phyloP scores from a whole-genome alignment of 1,140 invertebrate species.

The Caenorhabditis brenneri region DNA sequence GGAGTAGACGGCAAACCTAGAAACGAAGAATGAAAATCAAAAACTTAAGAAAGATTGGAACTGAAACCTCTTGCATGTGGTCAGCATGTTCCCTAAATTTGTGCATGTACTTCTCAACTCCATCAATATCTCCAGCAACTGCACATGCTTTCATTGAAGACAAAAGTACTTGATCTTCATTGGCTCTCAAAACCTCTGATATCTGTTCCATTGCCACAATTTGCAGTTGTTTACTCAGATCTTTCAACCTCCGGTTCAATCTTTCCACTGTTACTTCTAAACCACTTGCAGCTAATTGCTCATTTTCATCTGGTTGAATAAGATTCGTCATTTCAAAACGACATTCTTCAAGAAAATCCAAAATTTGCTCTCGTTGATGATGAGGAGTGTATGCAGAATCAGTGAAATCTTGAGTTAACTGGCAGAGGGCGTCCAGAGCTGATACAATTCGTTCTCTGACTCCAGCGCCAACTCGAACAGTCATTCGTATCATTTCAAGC shows the following conservation, averaged over 20 bases:
- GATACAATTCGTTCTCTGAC: slow-evolving; percentile 77
- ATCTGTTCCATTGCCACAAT: slow-evolving; percentile 74
- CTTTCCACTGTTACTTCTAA: slow-evolving; percentile 79
- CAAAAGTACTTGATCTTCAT: slow-evolving; percentile 79
- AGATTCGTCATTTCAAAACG: slow-evolving; percentile 71
- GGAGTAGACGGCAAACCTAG: slow-evolving; percentile 90
- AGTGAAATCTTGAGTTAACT: slow-evolving; percentile 96
- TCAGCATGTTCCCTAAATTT: slow-evolving; percentile 88
- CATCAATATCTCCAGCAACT: slow-evolving; percentile 80
- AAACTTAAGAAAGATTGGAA: background rate
- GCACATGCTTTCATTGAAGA: slow-evolving; percentile 81
- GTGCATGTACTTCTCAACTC: slow-evolving; percentile 82
- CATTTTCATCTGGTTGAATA: slow-evolving; percentile 62
- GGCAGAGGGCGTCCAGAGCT: slow-evolving; percentile 86
- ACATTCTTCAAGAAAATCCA: slow-evolving; percentile 75
- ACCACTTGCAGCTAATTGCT: slow-evolving; percentile 71
- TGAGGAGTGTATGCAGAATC: slow-evolving; percentile 97
- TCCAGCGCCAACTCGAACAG: slow-evolving; percentile 70
- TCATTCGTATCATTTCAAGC: slow-evolving; percentile 82
- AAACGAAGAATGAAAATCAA: slow-evolving; percentile 43
- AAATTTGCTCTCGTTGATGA: slow-evolving; percentile 91
- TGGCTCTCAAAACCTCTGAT: slow-evolving; percentile 78
- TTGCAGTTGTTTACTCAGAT: slow-evolving; percentile 71
- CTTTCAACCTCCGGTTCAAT: slow-evolving; percentile 66
- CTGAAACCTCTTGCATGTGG: slow-evolving; percentile 84